Evolutionary conservation across 2,888 invertebrate species (phyloP).

Genomic region (Disparrhopalites patrizii): DNA sequence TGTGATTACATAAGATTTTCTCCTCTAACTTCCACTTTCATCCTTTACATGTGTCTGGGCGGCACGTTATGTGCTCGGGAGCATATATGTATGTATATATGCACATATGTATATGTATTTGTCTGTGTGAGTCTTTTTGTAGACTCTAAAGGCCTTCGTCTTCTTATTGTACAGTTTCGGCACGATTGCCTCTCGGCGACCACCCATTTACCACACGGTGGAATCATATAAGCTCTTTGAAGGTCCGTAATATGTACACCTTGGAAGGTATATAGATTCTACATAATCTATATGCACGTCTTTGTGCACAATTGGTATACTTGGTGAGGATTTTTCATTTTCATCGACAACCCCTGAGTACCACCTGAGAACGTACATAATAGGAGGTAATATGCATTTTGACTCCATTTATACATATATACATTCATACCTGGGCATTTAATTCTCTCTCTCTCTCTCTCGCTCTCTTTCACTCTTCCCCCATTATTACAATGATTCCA

Average conservation of each 20-base stretch:
- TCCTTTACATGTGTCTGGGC: neutral
- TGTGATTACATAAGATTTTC: too few species aligned
- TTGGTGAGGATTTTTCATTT: constrained; percentile 10
- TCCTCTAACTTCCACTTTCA: neutral
- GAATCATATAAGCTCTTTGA: too few species aligned
- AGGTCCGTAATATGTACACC: too few species aligned
- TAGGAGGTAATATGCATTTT: neutral
- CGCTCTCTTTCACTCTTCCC: too few species aligned
- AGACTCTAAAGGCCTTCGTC: too few species aligned
- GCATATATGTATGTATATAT: too few species aligned
- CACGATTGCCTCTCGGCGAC: constrained; percentile 23
- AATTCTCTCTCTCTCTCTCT: too few species aligned
- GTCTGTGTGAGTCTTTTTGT: too few species aligned
- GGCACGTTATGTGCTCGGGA: too few species aligned
- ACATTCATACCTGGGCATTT: neutral
- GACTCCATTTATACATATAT: neutral
- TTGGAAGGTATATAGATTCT: neutral
- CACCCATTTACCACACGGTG: constrained; percentile 20
- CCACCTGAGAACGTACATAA: neutral
- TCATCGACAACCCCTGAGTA: neutral
- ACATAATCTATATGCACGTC: too few species aligned
- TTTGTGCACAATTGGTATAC: constrained; percentile 5
- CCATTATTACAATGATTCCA: neutral
- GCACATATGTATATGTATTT: too few species aligned
- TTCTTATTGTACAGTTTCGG: too few species aligned